Evolutionary conservation across 2,113 vertebrate genomes (phyloP), one percentile per base, ranked within the genome.

Genomic region (Megatriorchis doriae): DNA sequence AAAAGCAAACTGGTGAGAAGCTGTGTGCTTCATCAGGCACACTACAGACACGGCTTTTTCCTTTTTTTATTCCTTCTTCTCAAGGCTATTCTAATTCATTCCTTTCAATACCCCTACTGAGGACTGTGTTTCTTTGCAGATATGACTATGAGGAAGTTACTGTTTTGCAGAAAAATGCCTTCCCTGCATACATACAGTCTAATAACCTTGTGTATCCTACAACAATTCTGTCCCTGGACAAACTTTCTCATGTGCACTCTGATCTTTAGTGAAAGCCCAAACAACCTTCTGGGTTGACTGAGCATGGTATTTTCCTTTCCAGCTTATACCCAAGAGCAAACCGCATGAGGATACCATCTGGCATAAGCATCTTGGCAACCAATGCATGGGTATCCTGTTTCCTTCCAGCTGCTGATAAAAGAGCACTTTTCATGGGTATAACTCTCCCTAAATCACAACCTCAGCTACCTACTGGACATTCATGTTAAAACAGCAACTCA

Each of bases 31-130:
- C 47, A 7, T 10, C n/a, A 29, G 45, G 27, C 63, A 77, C 43
- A 4, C n/a, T 13, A 59, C 65, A 53, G 34, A 13, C 31, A 8
- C 0, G 0, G 26, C 40, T 36, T 20, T 10, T 29, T 38, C 13
- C 4, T 48, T 52, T 18, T 31, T 40, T 36, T 11, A 23, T 5
- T 66, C 56, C 34, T 62, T 11, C 34, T 72, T 66, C 61, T 56
- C n/a, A 42, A 79, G 32, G 47, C 18, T 40, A 43, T 16, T 74
- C 36, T 7, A n/a, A 90, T 20, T 26, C 17, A 7, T 16, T 52
- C 12, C 48, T 80, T 62, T 50, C 62, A 55, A 2, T 12, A 62
- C 17, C 18, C 15, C 58, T 75, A 22, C 22, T 12, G 29, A 88
- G 42, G 21, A 47, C 22, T 31, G 40, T 22, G 21, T 25, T 87